Conservation (phyloP, 1,140 invertebrate genomes). For the Maniola jurtina region DNA sequence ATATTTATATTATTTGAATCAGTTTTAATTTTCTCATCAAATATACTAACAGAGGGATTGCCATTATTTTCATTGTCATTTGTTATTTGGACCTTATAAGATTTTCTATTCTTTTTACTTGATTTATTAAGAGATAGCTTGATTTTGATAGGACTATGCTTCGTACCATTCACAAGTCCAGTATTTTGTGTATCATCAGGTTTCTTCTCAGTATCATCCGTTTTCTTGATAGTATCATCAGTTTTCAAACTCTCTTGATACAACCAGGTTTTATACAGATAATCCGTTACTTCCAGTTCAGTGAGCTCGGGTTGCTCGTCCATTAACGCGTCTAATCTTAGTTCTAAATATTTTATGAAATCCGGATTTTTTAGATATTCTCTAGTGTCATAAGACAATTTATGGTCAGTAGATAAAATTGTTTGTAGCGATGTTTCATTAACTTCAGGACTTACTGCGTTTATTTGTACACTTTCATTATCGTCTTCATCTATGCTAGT, state of each 20-base stretch:
- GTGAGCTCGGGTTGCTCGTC: conserved; percentile 77
- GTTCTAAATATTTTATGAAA: conserved; percentile 79
- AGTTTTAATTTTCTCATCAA: neutral
- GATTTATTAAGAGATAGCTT: conserved; percentile 8
- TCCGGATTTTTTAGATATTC: conserved; percentile 51
- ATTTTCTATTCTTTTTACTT: conserved; percentile 10
- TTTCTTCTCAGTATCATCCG: conserved; percentile 54
- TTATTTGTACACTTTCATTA: neutral
- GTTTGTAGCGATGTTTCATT: neutral
- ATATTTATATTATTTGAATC: neutral
- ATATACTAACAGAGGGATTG: neutral
- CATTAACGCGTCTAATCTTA: conserved; percentile 73
- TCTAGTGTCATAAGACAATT: neutral
- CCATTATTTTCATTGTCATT: neutral
- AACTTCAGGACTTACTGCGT: neutral
- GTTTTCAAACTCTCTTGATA: conserved; percentile 70
- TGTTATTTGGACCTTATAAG: conserved; percentile 7
- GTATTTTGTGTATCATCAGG: conserved; percentile 51
- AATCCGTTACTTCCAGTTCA: conserved; percentile 73
- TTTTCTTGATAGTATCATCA: conserved; percentile 54
- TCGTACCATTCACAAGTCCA: conserved; percentile 58
- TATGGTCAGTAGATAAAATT: neutral
- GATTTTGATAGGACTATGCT: conserved; percentile 35
- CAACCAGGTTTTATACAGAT: conserved; percentile 78
- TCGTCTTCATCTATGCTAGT: neutral